Percentiles rank a stretch among this genome's conserved stretches.
These are phyloP conservation scores for Anorthoa munda DNA, from an alignment of 2,888 invertebrate species.

Conservation along the genomic window DNA sequence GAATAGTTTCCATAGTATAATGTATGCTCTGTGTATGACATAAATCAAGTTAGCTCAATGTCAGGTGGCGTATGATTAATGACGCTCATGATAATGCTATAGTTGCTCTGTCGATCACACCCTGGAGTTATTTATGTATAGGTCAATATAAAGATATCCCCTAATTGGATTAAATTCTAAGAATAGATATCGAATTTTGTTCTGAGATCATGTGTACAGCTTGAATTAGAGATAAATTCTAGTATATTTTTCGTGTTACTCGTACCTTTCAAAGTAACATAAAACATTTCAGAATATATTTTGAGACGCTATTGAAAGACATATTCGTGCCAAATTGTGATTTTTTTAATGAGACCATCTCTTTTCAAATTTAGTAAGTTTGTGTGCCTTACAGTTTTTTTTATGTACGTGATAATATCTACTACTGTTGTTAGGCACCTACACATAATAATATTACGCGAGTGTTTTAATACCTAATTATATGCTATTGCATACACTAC, in stretches of 20 bases:
- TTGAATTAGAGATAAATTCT: slow-evolving; percentile 7
- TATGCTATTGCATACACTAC: too few species aligned
- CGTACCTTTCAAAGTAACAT: slow-evolving; percentile 3
- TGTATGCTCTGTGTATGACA: slow-evolving; percentile 31
- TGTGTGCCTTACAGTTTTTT: too few species aligned
- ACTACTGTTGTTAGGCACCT: too few species aligned
- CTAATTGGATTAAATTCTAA: slow-evolving; percentile 14
- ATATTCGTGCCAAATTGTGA: not conserved
- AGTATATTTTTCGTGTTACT: not conserved
- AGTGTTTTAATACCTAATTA: too few species aligned
- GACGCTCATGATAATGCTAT: slow-evolving; percentile 46
- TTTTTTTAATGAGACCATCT: too few species aligned
- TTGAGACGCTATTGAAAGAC: not conserved
- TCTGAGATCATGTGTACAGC: not conserved
- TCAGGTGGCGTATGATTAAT: slow-evolving; percentile 65
- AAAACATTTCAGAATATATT: slow-evolving; percentile 1
- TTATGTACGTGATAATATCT: too few species aligned
- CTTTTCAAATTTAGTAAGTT: too few species aligned
- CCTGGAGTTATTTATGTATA: not conserved
- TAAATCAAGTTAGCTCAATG: slow-evolving; percentile 65
- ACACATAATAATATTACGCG: too few species aligned
- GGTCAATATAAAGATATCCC: slow-evolving; percentile 2
- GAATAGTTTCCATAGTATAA: slow-evolving; percentile 10
- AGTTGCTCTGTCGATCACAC: slow-evolving; percentile 47
- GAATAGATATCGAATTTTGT: slow-evolving; percentile 38